Evolutionary conservation across 2,797 vertebrate genomes (phyloP).

Genomic region (Epinephelus coioides): DNA sequence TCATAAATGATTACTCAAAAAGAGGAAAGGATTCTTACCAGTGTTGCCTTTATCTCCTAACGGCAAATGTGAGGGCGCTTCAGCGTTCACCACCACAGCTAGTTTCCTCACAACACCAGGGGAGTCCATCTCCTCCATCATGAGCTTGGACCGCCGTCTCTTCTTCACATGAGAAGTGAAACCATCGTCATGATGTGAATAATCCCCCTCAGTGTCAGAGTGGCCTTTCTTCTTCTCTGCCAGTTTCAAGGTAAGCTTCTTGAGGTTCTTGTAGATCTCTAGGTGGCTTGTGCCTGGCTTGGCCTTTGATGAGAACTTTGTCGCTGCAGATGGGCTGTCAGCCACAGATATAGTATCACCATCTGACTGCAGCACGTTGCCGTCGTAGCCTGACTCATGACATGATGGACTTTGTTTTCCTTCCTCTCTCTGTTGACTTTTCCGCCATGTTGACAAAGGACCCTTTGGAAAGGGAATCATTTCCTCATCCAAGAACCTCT

Average conservation of each 20-base stretch:
- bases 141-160: conserved; percentile 80
- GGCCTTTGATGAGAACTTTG: conserved; percentile 74
- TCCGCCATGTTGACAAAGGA: conserved; percentile 72
- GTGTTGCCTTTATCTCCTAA: conserved; percentile 48
- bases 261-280: conserved; percentile 91
- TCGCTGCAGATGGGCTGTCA: conserved; percentile 35
- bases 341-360: conserved; percentile 23
- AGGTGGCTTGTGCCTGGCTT: conserved; percentile 84
- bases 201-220: conserved; percentile 26
- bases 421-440: conserved; percentile 71
- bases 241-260: conserved; percentile 83
- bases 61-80: background rate
- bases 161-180: conserved; percentile 63
- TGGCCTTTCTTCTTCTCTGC: conserved; percentile 79
- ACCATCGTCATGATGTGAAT: background rate
- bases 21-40: conserved; percentile 40
- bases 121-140: conserved; percentile 85
- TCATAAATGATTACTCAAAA: background rate
- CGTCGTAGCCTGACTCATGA: conserved; percentile 50
- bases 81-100: conserved; percentile 75
- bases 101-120: conserved; percentile 88
- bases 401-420: conserved; percentile 48
- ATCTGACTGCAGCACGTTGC: conserved; percentile 37
- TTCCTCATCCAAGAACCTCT: conserved; percentile 91
- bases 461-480: conserved; percentile 79